Conservation (phyloP, 2,113 vertebrate genomes). For the Pelusios castaneus region DNA sequence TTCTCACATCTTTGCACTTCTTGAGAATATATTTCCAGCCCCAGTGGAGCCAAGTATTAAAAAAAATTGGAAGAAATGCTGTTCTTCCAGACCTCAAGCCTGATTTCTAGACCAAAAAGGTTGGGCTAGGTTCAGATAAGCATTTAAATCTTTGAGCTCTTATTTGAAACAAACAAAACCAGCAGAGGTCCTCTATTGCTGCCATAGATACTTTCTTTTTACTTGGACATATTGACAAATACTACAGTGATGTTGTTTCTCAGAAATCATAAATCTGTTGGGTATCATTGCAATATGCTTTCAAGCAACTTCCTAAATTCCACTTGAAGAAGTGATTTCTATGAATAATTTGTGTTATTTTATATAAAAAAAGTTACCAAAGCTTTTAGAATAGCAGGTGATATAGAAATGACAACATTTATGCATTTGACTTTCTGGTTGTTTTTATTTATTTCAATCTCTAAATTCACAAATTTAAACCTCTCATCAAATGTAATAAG, state of each 20-base stretch:
- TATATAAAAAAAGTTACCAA: background rate
- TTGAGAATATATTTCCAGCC: background rate
- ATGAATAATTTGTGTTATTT: background rate
- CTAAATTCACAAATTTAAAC: background rate
- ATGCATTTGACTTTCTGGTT: background rate
- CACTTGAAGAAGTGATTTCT: background rate
- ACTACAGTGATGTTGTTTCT: background rate
- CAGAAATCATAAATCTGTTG: background rate
- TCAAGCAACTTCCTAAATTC: background rate
- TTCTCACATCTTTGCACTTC: background rate
- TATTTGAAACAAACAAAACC: background rate
- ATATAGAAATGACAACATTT: background rate
- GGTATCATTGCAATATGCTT: background rate
- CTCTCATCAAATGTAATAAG: background rate
- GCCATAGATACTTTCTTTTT: background rate
- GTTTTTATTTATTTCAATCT: background rate
- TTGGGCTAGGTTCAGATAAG: background rate
- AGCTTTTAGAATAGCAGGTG: background rate
- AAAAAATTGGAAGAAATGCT: background rate
- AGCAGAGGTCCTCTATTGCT: background rate
- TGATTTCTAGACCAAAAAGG: background rate
- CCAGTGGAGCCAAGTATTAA: background rate
- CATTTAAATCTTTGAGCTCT: background rate
- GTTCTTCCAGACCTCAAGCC: background rate
- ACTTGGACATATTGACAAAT: background rate